phyloP scores from a whole-genome alignment of 2,113 vertebrate genomes.

The Hipposideros armiger region DNA sequence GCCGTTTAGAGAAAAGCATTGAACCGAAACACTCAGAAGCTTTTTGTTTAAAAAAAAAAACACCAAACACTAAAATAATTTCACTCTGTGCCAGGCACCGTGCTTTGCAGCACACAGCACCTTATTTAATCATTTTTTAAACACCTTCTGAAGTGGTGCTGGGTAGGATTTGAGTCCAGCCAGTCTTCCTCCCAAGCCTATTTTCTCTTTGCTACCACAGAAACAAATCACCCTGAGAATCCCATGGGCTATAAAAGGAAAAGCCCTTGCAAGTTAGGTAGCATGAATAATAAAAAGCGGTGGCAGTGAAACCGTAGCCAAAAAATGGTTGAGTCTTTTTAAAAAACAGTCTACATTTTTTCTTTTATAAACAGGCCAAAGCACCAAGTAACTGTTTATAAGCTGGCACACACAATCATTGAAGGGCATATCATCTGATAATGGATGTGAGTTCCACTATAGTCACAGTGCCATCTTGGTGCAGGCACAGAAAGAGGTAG shows the following conservation, averaged over 20 bases:
- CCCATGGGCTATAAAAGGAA: neutral
- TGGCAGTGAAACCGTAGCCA: neutral
- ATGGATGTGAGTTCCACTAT: neutral
- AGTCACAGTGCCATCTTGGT: neutral
- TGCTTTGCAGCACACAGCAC: neutral
- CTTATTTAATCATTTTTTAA: neutral
- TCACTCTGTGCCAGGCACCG: neutral
- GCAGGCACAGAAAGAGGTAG: neutral
- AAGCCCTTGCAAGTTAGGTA: neutral
- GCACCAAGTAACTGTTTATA: neutral
- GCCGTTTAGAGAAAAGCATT: slow-evolving; percentile 3
- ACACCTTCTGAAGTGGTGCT: neutral
- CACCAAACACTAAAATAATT: neutral
- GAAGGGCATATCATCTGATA: neutral
- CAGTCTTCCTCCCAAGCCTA: neutral
- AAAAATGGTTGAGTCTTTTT: neutral
- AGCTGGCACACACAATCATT: neutral
- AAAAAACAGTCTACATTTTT: neutral
- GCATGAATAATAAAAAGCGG: neutral
- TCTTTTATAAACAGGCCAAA: neutral
- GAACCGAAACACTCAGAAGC: slow-evolving; percentile 10
- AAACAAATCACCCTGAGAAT: neutral
- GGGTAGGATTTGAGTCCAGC: neutral
- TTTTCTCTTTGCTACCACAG: neutral
- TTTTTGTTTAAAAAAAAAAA: neutral